Conservation (phyloP, 1,140 invertebrate species). For the Oncopodura yosiiana region DNA sequence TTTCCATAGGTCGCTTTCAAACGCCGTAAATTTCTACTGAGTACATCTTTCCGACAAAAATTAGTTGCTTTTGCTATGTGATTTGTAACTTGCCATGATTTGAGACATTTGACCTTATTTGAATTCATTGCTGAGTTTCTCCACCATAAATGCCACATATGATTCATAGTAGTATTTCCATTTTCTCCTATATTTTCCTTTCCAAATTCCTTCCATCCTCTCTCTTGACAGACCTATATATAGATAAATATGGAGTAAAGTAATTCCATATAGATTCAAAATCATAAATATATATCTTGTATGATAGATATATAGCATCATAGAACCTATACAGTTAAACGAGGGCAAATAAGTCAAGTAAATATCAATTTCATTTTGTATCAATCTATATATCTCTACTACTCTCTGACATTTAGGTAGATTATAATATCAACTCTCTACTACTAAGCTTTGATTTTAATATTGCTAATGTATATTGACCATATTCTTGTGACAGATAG, state of each 20-base stretch:
- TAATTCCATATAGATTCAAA: too few species aligned
- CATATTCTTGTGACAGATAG: too few species aligned
- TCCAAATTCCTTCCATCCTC: slow-evolving; percentile 68
- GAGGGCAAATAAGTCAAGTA: too few species aligned
- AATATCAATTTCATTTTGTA: too few species aligned
- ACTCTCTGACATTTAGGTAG: too few species aligned
- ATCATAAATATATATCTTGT: too few species aligned
- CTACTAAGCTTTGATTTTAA: slow-evolving; percentile 15
- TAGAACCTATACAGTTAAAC: too few species aligned
- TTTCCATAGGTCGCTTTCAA: slow-evolving; percentile 70
- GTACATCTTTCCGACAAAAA: slow-evolving; percentile 69
- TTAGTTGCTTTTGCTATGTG: slow-evolving; percentile 71
- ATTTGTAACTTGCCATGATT: slow-evolving; percentile 57
- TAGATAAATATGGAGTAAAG: not conserved
- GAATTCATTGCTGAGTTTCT: slow-evolving; percentile 12
- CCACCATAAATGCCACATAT: slow-evolving; percentile 34
- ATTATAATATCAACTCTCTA: too few species aligned
- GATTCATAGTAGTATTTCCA: not conserved
- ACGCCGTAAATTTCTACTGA: slow-evolving; percentile 63
- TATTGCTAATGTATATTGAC: slow-evolving; percentile 13
- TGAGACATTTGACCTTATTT: slow-evolving; percentile 3
- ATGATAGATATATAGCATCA: too few species aligned
- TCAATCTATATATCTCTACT: too few species aligned
- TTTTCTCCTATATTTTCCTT: slow-evolving; percentile 34
- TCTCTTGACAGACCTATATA: slow-evolving; percentile 59